phyloP scores from a whole-genome alignment of 2,888 invertebrate genomes.

The Darwinula stevensoni region DNA sequence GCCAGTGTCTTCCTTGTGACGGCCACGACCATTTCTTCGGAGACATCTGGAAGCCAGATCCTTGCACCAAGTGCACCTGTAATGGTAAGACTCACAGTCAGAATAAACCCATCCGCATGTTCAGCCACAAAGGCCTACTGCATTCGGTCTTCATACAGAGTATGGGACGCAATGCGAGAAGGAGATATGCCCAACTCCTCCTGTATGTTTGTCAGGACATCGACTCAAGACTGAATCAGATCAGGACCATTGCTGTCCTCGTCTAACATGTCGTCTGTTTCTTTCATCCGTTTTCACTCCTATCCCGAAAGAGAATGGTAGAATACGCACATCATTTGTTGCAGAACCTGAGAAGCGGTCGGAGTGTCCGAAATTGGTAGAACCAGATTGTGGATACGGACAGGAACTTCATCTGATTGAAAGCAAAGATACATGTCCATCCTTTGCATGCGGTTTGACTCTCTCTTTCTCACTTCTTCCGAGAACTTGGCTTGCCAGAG shows the following conservation, averaged over 20 bases:
- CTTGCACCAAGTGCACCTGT: constrained; percentile 42
- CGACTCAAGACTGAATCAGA: background rate
- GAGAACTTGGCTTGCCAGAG: no score
- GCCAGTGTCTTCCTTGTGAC: constrained; percentile 39
- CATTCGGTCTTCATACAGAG: no score
- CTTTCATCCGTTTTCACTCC: no score
- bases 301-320: no score
- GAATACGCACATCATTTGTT: no score
- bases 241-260: no score
- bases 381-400: constrained; percentile 34
- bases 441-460: no score
- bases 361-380: constrained; percentile 25
- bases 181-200: constrained; percentile 20
- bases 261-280: no score
- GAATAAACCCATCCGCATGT: no score
- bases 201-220: background rate
- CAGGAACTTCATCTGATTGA: constrained; percentile 39
- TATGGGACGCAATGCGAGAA: constrained; percentile 26
- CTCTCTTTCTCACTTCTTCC: no score
- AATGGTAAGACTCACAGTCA: constrained; percentile 13
- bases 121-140: no score
- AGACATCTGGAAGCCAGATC: constrained; percentile 18
- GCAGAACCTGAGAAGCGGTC: background rate
- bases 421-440: no score
- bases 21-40: constrained; percentile 29